phyloP scores from a whole-genome alignment of 2,797 vertebrate species.

The Oreortyx pictus region DNA sequence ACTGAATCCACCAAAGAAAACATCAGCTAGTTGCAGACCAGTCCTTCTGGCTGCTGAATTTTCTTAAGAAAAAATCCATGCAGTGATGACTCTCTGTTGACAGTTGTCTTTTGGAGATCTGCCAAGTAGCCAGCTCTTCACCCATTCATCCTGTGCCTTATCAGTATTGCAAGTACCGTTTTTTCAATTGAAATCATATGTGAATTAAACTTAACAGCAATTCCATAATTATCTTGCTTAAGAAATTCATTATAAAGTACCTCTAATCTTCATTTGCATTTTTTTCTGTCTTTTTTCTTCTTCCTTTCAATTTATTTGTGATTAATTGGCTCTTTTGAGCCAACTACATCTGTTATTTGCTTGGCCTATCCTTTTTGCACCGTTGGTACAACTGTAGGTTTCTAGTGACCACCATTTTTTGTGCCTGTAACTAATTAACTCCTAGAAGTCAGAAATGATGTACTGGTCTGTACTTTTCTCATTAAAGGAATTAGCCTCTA shows the following conservation, averaged over 20 bases:
- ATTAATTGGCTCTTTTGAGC: slow-evolving; percentile 61
- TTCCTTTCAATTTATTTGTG: slow-evolving; percentile 48
- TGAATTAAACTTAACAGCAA: slow-evolving; percentile 58
- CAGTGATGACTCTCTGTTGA: slow-evolving; percentile 8
- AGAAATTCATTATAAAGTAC: slow-evolving; percentile 60
- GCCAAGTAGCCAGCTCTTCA: slow-evolving; percentile 54
- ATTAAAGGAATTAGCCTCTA: neutral
- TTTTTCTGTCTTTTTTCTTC: slow-evolving; percentile 45
- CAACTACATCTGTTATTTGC: neutral
- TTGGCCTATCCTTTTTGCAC: slow-evolving; percentile 5
- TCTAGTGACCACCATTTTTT: neutral
- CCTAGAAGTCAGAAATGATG: neutral
- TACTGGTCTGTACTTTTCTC: neutral
- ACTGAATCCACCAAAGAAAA: slow-evolving; percentile 7
- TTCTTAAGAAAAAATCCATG: neutral
- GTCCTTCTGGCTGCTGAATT: neutral
- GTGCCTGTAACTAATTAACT: slow-evolving; percentile 11
- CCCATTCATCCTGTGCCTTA: slow-evolving; percentile 45
- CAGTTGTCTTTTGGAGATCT: slow-evolving; percentile 47
- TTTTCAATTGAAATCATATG: slow-evolving; percentile 21
- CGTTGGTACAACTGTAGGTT: neutral
- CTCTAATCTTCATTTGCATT: slow-evolving; percentile 60
- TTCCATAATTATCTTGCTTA: slow-evolving; percentile 44
- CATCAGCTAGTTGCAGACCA: neutral
- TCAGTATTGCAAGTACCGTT: slow-evolving; percentile 39